Base-by-base conservation (phyloP, 2,113 vertebrate species). In the Rousettus leschenaultii region DNA sequence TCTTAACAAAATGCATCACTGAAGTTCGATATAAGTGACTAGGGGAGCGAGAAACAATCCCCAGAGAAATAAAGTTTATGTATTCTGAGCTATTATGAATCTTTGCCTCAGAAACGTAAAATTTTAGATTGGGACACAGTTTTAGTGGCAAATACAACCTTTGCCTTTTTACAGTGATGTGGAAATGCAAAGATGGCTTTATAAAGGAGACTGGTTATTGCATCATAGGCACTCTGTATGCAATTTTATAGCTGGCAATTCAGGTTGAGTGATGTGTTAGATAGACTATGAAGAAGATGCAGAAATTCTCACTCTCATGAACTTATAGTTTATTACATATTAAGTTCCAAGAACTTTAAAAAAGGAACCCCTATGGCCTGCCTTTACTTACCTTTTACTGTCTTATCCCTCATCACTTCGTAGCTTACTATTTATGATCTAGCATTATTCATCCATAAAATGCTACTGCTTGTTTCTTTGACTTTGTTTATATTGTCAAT, bases 21-120 rank as follows among this genome's bases (percentile, higher is more conserved):
- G 93, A 91, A 73, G 88, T 94, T 96, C 11, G 51, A 33, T 86
- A 53, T 86, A 86, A 94, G 57, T 89, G 65, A 90, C 86, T 80
- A 53, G 73, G 94, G 70, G 77, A 95, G 38, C 53, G 51, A 78
- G 43, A 96, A 97, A 86, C 13, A 90, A 95, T 15, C 92, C 83
- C 71, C 57, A 90, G 68, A 96, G 93, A 97, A 97, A 92, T 91
- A 48, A 95, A 66, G 79, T 89, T 87, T 90, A 78, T 93, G 63
- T 19, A 24, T 97, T 95, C 51, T 66, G 59, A 82, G 65, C 26
- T 91, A 53, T 53, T 21, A 43, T 89, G 66, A 71, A 79, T 93
- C 22, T 91, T 75, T 94, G 83, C 48, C 70, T 86, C 77, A 78
- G 74, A 95, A 97, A 93, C 40, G 82, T 65, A 83, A 65, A 80